A percentile compares a stretch with the other conserved stretches of the same genome.
Evolutionary conservation across 2,888 invertebrate genomes (phyloP).

Genomic region (Zygothrica quintamaculata): DNA sequence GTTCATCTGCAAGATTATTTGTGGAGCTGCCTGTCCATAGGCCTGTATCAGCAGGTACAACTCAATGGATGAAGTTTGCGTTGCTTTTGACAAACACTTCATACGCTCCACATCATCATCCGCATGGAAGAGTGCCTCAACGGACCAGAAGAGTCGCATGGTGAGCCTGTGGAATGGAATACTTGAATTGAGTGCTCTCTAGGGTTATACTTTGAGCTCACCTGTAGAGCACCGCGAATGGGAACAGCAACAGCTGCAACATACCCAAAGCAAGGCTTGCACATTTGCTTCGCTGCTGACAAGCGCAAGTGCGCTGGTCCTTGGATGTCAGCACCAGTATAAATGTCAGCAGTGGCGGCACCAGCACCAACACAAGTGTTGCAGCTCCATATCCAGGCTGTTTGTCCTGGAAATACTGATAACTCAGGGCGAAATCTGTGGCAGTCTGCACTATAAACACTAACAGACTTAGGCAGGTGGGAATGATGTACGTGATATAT

Average conservation of each 20-base stretch:
- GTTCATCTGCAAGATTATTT: conserved; percentile 88
- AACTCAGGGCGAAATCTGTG: conserved; percentile 88
- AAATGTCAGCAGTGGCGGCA: conserved; percentile 87
- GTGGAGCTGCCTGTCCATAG: conserved; percentile 91
- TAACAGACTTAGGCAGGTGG: conserved; percentile 86
- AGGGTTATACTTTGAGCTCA: conserved; percentile 33
- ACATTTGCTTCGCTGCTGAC: conserved; percentile 81
- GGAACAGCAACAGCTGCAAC: conserved; percentile 76
- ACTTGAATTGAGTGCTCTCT: background rate
- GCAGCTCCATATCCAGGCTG: conserved; percentile 86
- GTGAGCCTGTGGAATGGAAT: conserved; percentile 86
- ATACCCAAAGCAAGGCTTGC: conserved; percentile 66
- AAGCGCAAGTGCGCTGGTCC: conserved; percentile 85
- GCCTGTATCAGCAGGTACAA: conserved; percentile 91
- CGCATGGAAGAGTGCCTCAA: conserved; percentile 88
- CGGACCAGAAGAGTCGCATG: conserved; percentile 90
- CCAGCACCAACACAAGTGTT: conserved; percentile 85
- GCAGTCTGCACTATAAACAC: conserved; percentile 89
- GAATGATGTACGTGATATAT: conserved; percentile 85
- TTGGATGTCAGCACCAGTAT: conserved; percentile 87
- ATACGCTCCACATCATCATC: conserved; percentile 86
- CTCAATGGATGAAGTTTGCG: conserved; percentile 89
- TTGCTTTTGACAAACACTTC: conserved; percentile 87
- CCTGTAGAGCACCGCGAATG: conserved; percentile 87
- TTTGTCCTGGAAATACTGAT: conserved; percentile 87